Percentiles rank a stretch among this genome's conserved stretches.
These are phyloP conservation scores for Grammomys dolichurus DNA, from an alignment of 2,113 vertebrate genomes.

Conservation along the genomic window DNA sequence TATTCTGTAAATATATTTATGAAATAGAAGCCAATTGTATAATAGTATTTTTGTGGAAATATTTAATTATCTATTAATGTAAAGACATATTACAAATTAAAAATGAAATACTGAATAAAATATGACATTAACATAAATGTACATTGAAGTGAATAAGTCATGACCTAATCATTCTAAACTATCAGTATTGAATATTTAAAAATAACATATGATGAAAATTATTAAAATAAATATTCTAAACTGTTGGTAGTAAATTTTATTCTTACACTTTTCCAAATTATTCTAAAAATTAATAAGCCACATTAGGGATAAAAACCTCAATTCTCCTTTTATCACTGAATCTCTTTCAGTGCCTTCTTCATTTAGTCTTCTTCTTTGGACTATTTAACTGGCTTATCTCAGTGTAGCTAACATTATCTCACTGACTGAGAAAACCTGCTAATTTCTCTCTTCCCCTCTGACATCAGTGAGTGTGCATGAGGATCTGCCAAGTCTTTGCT, in stretches of 20 bases:
- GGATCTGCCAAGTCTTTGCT: not conserved
- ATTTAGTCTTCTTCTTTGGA: constrained; percentile 4
- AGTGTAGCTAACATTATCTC: not conserved
- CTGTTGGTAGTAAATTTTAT: not conserved
- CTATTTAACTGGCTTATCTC: not conserved
- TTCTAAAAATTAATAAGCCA: not conserved
- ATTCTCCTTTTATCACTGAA: not conserved
- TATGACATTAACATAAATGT: not conserved
- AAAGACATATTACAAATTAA: not conserved
- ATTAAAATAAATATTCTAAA: constrained; percentile 19
- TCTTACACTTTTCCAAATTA: not conserved
- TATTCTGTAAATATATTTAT: not conserved
- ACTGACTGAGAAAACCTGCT: not conserved
- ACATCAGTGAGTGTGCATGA: not conserved
- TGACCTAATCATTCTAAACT: not conserved
- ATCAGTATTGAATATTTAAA: constrained; percentile 19
- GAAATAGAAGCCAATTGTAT: not conserved
- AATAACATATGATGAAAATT: not conserved
- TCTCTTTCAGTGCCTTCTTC: not conserved
- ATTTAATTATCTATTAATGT: not conserved
- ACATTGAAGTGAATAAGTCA: not conserved
- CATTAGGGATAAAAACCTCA: not conserved
- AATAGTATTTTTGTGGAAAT: not conserved
- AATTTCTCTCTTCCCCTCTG: not conserved
- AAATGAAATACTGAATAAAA: constrained; percentile 4